These are phyloP conservation scores for Drosophila recens DNA, from an alignment of 2,888 invertebrate genomes.

Conservation along the genomic window DNA sequence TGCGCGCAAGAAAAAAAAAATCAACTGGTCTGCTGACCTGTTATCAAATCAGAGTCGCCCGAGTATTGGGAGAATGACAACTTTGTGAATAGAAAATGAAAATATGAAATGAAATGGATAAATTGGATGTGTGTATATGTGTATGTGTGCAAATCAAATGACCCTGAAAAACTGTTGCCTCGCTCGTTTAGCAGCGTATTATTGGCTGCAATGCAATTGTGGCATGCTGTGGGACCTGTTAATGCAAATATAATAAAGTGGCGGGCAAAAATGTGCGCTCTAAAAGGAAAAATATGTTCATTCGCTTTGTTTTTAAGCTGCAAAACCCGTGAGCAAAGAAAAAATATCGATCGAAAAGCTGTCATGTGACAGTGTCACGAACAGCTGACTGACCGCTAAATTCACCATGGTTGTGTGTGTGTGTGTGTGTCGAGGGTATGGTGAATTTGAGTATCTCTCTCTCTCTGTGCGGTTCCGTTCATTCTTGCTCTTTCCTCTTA, in stretches of 20 bases:
- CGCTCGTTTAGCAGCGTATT: slow-evolving; percentile 2
- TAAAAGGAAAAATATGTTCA: slow-evolving; percentile 57
- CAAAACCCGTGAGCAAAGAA: slow-evolving; percentile 83
- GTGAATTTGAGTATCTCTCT: slow-evolving; percentile 35
- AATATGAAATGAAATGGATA: slow-evolving; percentile 11
- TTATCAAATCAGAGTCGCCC: slow-evolving; percentile 46
- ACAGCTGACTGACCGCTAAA: slow-evolving; percentile 83
- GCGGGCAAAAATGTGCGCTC: slow-evolving; percentile 1
- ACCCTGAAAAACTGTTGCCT: slow-evolving; percentile 64
- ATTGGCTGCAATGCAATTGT: background rate
- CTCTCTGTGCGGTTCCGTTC: slow-evolving; percentile 18
- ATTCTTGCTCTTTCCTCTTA: slow-evolving; percentile 10
- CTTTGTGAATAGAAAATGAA: slow-evolving; percentile 12
- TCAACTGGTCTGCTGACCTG: slow-evolving; percentile 59
- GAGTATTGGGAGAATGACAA: slow-evolving; percentile 7
- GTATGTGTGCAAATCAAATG: slow-evolving; percentile 44
- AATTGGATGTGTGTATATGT: slow-evolving; percentile 36
- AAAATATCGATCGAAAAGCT: slow-evolving; percentile 83
- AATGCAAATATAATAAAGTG: background rate
- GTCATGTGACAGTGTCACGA: slow-evolving; percentile 85
- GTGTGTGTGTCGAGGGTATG: slow-evolving; percentile 41
- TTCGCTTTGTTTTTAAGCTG: slow-evolving; percentile 56
- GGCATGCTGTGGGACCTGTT: background rate
- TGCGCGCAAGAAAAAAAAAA: slow-evolving; percentile 41
- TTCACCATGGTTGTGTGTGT: slow-evolving; percentile 61